Percentiles rank a stretch among this genome's conserved stretches.
Evolutionary conservation across 1,140 invertebrate genomes (phyloP).

Genomic region (Drosophila sucinea): DNA sequence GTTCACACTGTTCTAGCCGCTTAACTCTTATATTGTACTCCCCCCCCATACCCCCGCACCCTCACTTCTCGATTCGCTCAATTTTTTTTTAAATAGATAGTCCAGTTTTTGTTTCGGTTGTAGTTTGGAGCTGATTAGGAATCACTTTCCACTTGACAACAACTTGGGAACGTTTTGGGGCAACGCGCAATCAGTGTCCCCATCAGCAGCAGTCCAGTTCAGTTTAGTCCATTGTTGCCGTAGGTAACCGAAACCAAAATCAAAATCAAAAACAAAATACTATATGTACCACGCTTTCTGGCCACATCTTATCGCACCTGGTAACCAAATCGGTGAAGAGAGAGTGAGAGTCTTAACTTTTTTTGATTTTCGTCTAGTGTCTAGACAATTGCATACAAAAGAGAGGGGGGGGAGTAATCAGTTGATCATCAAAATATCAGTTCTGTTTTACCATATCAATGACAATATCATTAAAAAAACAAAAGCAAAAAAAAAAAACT

Average conservation of each 20-base stretch:
- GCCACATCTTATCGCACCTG: conserved; percentile 56
- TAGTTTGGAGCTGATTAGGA: conserved; percentile 15
- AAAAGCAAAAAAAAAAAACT: not conserved
- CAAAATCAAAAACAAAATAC: not conserved
- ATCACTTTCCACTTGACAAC: conserved; percentile 16
- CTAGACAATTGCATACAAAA: conserved; percentile 14
- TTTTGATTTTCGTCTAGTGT: not conserved
- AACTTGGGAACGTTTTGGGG: not conserved
- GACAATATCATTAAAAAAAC: conserved; percentile 4
- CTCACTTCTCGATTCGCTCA: not conserved
- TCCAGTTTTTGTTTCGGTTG: not conserved
- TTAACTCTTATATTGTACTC: no score
- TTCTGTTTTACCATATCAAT: not conserved
- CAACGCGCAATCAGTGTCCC: not conserved
- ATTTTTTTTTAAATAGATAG: not conserved
- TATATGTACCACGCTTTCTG: conserved; percentile 9
- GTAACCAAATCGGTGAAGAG: conserved; percentile 38
- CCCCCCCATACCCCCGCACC: no score
- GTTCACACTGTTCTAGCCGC: no score
- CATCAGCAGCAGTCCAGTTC: not conserved
- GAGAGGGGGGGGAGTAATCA: not conserved
- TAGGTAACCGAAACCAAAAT: conserved; percentile 33
- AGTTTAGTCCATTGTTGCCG: conserved; percentile 30
- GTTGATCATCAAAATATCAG: not conserved
- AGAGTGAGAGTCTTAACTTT: not conserved